Conservation (phyloP, 2,113 vertebrate species). For the Emydura subglobosa region DNA sequence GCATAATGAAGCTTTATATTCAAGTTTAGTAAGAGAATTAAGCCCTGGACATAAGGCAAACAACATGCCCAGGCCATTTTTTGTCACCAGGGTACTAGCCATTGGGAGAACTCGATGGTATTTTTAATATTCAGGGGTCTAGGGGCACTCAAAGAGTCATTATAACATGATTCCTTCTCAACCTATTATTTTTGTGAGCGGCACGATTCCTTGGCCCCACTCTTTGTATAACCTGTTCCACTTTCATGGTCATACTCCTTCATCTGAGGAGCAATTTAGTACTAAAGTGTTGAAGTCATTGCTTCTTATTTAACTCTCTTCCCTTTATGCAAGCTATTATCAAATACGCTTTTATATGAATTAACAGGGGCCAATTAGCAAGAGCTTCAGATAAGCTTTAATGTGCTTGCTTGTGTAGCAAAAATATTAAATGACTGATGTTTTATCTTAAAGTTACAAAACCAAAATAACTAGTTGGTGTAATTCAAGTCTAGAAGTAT, state of each 20-base stretch:
- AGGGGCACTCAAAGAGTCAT: neutral
- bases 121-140: neutral
- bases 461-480: neutral
- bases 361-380: constrained; percentile 60
- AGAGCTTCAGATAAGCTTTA: constrained; percentile 57
- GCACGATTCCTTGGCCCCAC: neutral
- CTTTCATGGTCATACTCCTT: neutral
- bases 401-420: constrained; percentile 22
- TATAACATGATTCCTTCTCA: neutral
- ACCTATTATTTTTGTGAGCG: neutral
- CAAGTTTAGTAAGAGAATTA: neutral
- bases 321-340: constrained; percentile 38
- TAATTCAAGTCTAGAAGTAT: neutral
- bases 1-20: neutral
- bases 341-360: neutral
- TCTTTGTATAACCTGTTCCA: neutral
- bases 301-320: constrained; percentile 28
- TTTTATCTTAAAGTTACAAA: constrained; percentile 50
- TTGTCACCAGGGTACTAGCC: neutral
- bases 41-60: neutral
- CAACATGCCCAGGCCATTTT: neutral
- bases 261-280: neutral
- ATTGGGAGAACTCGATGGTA: neutral
- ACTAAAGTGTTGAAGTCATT: neutral
- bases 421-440: constrained; percentile 53